A percentile compares a stretch with the other conserved stretches of the same genome.
Evolutionary conservation across 2,888 invertebrate genomes (phyloP).

Genomic region (Athalia circularis): DNA sequence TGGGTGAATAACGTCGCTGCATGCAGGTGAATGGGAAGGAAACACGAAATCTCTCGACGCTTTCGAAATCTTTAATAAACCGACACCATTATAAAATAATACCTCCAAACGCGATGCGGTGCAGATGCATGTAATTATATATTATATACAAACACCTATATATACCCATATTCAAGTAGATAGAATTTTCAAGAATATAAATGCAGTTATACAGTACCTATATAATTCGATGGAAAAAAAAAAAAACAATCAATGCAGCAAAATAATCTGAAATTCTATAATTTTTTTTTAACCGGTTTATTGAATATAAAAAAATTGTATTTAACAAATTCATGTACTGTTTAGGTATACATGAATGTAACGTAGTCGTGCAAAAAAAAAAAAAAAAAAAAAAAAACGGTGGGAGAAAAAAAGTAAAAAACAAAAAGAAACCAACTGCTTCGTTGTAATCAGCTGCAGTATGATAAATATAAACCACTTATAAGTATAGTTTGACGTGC

Average conservation of each 20-base stretch:
- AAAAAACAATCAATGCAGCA: too few species aligned
- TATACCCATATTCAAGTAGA: not conserved
- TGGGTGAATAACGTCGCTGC: not conserved
- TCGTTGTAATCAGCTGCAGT: not conserved
- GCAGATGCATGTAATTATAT: too few species aligned
- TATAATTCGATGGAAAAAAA: too few species aligned
- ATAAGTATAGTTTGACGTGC: not conserved
- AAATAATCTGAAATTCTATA: too few species aligned
- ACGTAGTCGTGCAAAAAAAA: not conserved
- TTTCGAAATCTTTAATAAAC: conserved; percentile 30
- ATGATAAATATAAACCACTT: not conserved
- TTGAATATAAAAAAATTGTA: not conserved
- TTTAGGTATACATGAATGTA: too few species aligned
- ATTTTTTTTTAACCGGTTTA: not conserved
- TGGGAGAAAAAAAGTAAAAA: not conserved
- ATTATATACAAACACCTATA: not conserved
- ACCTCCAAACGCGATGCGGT: too few species aligned
- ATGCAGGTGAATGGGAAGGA: conserved; percentile 43
- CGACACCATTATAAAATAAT: not conserved
- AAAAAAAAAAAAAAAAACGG: not conserved
- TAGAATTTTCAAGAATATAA: too few species aligned
- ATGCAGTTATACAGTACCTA: too few species aligned
- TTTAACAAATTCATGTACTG: not conserved
- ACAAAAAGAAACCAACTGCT: not conserved
- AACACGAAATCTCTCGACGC: conserved; percentile 38